These are phyloP conservation scores for Brevipalpus yothersi DNA, from an alignment of 1,140 invertebrate genomes.

Conservation along the genomic window DNA sequence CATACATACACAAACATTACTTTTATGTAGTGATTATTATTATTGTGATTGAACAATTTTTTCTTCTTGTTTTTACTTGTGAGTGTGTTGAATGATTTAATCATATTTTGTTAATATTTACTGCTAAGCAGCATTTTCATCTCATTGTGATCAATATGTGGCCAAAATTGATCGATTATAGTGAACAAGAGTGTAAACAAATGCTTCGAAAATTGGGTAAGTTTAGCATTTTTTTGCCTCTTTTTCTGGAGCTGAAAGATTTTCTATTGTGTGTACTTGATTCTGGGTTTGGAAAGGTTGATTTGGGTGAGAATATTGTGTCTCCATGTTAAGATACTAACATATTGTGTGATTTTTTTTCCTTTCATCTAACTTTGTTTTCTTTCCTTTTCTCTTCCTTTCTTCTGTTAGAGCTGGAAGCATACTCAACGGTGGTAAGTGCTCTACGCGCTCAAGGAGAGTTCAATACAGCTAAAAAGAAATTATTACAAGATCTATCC, in stretches of 20 bases:
- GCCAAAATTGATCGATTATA: slow-evolving; percentile 43
- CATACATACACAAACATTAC: no score
- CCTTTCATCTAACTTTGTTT: background rate
- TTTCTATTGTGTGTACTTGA: background rate
- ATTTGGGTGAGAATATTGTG: no score
- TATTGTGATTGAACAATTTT: no score
- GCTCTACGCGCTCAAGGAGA: slow-evolving; percentile 71
- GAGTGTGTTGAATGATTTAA: no score
- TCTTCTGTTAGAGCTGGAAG: slow-evolving; percentile 45
- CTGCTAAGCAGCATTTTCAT: background rate
- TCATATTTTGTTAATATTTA: no score
- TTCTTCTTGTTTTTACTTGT: no score
- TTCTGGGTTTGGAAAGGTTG: no score
- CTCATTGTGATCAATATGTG: slow-evolving; percentile 27
- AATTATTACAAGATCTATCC: slow-evolving; percentile 52
- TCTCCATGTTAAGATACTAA: no score
- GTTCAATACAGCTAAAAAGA: slow-evolving; percentile 53
- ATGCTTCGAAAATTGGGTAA: slow-evolving; percentile 56
- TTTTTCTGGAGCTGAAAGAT: no score
- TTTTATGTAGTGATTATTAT: no score
- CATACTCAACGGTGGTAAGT: slow-evolving; percentile 61
- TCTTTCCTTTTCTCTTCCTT: slow-evolving; percentile 17
- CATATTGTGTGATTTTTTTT: no score
- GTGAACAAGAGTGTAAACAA: slow-evolving; percentile 56
- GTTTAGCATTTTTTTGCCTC: slow-evolving; percentile 1